Base-by-base conservation (phyloP, 2,888 invertebrate species). In the Synanthedon vespiformis region DNA sequence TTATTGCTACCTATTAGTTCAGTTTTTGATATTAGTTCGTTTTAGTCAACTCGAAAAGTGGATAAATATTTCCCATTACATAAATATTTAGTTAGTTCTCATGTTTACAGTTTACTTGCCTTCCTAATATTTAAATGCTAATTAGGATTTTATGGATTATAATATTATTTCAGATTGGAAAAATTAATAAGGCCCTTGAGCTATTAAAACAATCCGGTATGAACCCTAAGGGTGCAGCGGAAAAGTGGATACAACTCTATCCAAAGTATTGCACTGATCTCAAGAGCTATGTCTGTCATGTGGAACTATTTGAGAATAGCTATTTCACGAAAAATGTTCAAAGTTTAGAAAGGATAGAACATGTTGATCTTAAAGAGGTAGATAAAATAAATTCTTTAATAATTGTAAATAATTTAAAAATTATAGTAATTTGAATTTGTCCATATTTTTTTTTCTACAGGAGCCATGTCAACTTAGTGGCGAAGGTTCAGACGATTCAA, bases 131-230 rank as follows among this genome's bases (percentile, higher is more conserved):
- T 34, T 34, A 34, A 8, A 34, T 34, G 34, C 8, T 10, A 34
- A 34, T 34, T 34, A 34, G 34, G 2, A 10, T 10, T 10, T 34
- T 34, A 10, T 34, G 34, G 3, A 34, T 22, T 22, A 4, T 5
- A 22, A 22, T 22, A 22, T 22, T 34, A 34, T 10, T 51, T 11
- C 55, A 82, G 85, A 61, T 79, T 22, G 75, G 78, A n/a, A 69
- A 78, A 65, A 64, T 67, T 2, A 84, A 83, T 53, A 69, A 67
- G 40, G 81, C 80, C 0, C 51, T 81, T 53, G 81, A 85, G 52
- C 63, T 82, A 12, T 61, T 85, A 0, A 80, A 80, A 51, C 64
- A 74, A 55, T 68, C 56, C 41, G 80, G 80, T 0, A 63, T 71
- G 1, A 59, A 74, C 3, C 77, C 81, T 0, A 41, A 65, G 13